Base-by-base conservation (phyloP, 1,140 invertebrate genomes). In the Lucilia cuprina region DNA sequence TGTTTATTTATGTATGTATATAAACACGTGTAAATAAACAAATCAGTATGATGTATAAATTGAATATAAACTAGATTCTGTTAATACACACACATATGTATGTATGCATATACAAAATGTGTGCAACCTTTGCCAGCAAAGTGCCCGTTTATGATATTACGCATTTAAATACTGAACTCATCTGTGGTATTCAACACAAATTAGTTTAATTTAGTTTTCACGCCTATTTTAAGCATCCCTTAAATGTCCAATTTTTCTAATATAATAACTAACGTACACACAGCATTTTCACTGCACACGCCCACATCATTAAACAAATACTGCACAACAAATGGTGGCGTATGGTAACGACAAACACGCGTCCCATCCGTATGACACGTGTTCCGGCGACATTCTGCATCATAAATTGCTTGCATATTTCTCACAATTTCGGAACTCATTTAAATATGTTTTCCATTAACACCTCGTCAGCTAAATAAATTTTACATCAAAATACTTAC, bases 231-330 rank as follows among this genome's bases (percentile, higher is more conserved):
- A 80, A 80, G 77, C 77, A 80, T 80, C 77, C 77, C 77, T 49
- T 80, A 77, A 77, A 35, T 14, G 74, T 75, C 25, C 74, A 41
- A 55, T 14, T 82, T 41, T 74, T 83, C 17, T 17, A 83, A 35
- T 34, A 77, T 25, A 30, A 30, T n/a, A 21, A 25, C 17, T 34
- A 83, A 41, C 7, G 25, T 41, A 77, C 47, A 19, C n/a, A 50
- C 8, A 70, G 25, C 41, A 80, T 80, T 21, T 70, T 50, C 21
- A 49, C 41, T 35, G 77, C 83, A 82, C 84, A 84, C 84, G 84
- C 84, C 84, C 84, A 82, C 34, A 74, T 82, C 60, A 84, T 84
- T 74, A 84, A 77, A 74, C 14, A 75, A 82, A 84, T 84, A 47
- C 41, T 74, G 47, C 84, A 50, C 65, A 25, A 70, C 84, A 82